Percentiles rank a stretch among this genome's conserved stretches.
phyloP scores from a whole-genome alignment of 2,888 invertebrate species.

The Trachelus stipa region DNA sequence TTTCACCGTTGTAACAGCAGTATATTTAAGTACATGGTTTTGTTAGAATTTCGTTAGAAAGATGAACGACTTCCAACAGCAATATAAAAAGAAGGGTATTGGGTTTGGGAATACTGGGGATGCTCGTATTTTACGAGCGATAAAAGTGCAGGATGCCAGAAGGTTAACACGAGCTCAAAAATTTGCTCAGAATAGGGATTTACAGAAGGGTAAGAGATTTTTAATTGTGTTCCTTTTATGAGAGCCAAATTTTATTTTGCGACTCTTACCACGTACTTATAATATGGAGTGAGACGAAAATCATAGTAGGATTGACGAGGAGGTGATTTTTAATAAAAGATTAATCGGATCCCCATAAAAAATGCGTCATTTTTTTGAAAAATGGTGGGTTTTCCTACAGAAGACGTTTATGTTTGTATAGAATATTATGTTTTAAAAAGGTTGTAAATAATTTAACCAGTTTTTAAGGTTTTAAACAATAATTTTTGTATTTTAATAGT shows the following conservation, averaged over 20 bases:
- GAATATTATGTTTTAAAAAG: neutral
- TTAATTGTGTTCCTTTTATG: neutral
- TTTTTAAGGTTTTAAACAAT: too few species aligned
- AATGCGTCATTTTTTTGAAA: neutral
- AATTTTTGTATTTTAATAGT: too few species aligned
- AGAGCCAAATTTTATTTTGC: neutral
- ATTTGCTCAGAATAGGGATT: slow-evolving; percentile 27
- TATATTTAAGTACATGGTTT: neutral
- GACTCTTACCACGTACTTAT: neutral
- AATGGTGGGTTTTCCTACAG: neutral
- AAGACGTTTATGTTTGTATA: neutral
- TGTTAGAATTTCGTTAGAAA: neutral
- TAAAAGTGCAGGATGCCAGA: slow-evolving; percentile 18
- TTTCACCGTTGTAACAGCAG: neutral
- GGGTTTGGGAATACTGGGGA: slow-evolving; percentile 18
- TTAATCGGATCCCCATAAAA: neutral
- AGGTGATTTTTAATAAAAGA: neutral
- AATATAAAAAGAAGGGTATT: slow-evolving; percentile 28
- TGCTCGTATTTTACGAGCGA: slow-evolving; percentile 27
- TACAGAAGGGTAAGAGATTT: slow-evolving; percentile 3
- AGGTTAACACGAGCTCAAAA: slow-evolving; percentile 21
- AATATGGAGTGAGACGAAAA: neutral
- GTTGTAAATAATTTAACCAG: neutral
- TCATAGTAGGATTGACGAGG: neutral
- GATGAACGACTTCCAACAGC: slow-evolving; percentile 24